phyloP scores from a whole-genome alignment of 2,113 vertebrate genomes.

The Rhinoptilus africanus region DNA sequence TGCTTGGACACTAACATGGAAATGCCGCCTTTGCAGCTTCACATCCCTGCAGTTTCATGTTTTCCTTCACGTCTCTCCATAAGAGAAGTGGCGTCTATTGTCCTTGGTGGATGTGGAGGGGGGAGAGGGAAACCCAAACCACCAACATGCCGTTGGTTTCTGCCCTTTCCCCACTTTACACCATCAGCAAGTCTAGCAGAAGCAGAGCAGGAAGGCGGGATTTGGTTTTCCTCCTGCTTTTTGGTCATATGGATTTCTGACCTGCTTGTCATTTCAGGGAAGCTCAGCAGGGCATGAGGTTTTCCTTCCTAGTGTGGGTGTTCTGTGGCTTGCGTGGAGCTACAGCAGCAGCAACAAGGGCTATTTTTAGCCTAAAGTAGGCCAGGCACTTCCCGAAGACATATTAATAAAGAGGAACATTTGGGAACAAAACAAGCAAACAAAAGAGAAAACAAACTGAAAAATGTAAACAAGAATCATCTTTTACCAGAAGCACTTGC shows the following conservation, averaged over 20 bases:
- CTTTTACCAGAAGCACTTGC: background rate
- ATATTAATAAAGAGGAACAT: conserved; percentile 38
- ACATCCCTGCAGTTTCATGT: background rate
- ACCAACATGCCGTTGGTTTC: background rate
- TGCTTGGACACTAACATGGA: background rate
- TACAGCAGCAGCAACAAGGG: conserved; percentile 5
- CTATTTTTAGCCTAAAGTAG: conserved; percentile 70
- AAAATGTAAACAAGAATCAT: background rate
- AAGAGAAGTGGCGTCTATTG: background rate
- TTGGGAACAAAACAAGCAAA: conserved; percentile 42
- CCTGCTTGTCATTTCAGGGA: background rate
- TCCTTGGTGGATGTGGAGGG: background rate
- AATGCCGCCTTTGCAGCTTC: background rate
- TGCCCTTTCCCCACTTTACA: background rate
- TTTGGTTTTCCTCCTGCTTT: background rate
- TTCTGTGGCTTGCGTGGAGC: background rate
- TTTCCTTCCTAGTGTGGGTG: background rate
- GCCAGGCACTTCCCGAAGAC: conserved; percentile 45
- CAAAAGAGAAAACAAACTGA: background rate
- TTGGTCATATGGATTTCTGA: background rate
- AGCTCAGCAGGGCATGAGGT: background rate
- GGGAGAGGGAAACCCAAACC: background rate
- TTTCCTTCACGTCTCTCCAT: background rate
- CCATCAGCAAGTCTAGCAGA: background rate
- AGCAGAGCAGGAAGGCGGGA: background rate